Base-by-base conservation (phyloP, 2,113 vertebrate genomes). In the Cacatua alba region DNA sequence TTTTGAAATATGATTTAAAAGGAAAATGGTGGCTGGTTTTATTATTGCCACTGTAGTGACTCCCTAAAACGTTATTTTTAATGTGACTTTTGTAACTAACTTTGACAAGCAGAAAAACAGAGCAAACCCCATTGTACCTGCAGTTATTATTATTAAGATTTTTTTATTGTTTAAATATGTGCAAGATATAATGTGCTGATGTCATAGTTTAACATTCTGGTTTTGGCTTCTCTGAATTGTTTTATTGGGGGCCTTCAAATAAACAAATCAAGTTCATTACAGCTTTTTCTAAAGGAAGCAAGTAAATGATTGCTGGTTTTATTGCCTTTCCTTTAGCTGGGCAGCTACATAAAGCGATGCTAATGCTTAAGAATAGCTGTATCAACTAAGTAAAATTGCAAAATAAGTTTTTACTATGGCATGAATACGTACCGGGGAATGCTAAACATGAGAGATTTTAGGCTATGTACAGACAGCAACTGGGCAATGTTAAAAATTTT, bases 1-100 rank as follows among this genome's bases (percentile, higher is more conserved):
- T 94, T 90, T 83, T 79, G 63, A 93, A 94, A 92, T 86, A 51
- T 14, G 15, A 92, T 92, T 88, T 93, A 80, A 84, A 65, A 94
- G 55, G 60, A 65, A 94, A 87, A 59, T 39, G 12, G 55, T 49
- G 57, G 16, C 39, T 81, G 21, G 41, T 88, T 90, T 85, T 90
- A 55, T 79, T 88, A 82, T 67, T 64, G 76, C 69, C 77, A 53
- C 5, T 71, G 25, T 65, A 71, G 28, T 78, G 48, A 72, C 46
- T 91, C 74, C 52, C 39, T 76, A 21, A 91, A 77, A 81, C 41
- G 4, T 44, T 72, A 19, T 44, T 94, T 96, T 33, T 71, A 70
- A 63, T 65, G 8, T 0, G 3, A 43, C 60, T 85, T 80, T 17
- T 35, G 55, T 86, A 52, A 88, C 72, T 92, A 84, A 91, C 85